Conservation (phyloP, 2,797 vertebrate genomes). For the Micromesistius poutassou region DNA sequence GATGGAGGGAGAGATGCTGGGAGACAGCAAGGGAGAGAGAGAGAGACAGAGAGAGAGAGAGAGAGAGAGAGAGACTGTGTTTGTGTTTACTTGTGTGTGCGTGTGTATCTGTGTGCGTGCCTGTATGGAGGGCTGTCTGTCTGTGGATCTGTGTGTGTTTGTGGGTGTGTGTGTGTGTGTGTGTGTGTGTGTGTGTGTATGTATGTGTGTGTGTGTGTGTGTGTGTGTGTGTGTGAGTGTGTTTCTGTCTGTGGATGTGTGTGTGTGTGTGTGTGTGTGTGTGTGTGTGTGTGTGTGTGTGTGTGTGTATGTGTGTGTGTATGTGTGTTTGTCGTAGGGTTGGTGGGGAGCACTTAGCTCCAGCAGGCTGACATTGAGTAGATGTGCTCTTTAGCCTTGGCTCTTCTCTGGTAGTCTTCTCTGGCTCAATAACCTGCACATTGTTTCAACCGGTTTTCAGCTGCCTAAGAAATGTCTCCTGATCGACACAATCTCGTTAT, state of each 20-base stretch:
- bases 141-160: background rate
- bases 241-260: background rate
- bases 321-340: background rate
- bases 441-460: conserved; percentile 50
- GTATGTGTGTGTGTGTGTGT: background rate
- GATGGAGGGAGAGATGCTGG: conserved; percentile 26
- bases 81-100: background rate
- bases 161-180: background rate
- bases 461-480: conserved; percentile 43
- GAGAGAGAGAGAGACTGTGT: background rate
- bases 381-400: conserved; percentile 21
- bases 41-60: background rate
- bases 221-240: background rate
- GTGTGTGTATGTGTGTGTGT: background rate
- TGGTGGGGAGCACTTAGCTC: conserved; percentile 35
- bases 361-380: background rate
- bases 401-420: conserved; percentile 46
- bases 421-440: conserved; percentile 34
- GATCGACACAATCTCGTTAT: background rate
- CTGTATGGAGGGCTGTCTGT: background rate
- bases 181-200: background rate
- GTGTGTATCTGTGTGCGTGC: background rate
- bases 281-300: background rate
- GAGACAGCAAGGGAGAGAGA: background rate
- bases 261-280: background rate